Evolutionary conservation across 1,140 invertebrate genomes (phyloP), one percentile per base, ranked within the genome.

Genomic region (Nephila pilipes): DNA sequence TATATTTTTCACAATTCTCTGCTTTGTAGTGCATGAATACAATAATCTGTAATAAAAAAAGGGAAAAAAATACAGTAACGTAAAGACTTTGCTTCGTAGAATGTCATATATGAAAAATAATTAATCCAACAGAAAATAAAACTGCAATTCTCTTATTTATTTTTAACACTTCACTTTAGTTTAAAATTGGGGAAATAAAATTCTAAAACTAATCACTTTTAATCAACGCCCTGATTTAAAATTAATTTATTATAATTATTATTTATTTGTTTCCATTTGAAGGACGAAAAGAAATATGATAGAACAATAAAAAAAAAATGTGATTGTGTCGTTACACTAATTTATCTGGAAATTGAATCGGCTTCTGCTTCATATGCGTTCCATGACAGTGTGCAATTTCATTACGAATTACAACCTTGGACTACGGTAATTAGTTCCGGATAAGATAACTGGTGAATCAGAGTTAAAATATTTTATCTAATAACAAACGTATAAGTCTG

Each of bases 301-400:
- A 65, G 25, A 65, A 65, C 25, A 65, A 65, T 65, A 65, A 65
- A 65, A 65, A n/a, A 65, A 65, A 65, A 65, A 65, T 65, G 63
- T 65, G 63, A 65, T 65, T 65, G n/a, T 65, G 25, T 65, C 63
- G 63, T 10, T 6, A 10, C 6, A 10, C 0, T 0, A 0, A 46
- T 46, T 46, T 46, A 46, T 10, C 46, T 10, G 46, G 46, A 46
- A 46, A 10, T 46, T 10, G 12, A 6, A 46, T 46, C 6, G 46
- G 6, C 6, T 46, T 46, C 46, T 46, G 6, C 12, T 46, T 46
- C 6, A 0, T 10, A 46, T 46, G 46, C 46, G 46, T 46, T 10
- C 12, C 46, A 46, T 46, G 46, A 10, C 46, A 10, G 12, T 46
- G 12, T 46, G 46, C 12, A 46, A 46, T 46, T 46, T 10, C 6